These are phyloP conservation scores for Opisthograptis luteolata DNA, from an alignment of 2,888 invertebrate species.

Conservation along the genomic window DNA sequence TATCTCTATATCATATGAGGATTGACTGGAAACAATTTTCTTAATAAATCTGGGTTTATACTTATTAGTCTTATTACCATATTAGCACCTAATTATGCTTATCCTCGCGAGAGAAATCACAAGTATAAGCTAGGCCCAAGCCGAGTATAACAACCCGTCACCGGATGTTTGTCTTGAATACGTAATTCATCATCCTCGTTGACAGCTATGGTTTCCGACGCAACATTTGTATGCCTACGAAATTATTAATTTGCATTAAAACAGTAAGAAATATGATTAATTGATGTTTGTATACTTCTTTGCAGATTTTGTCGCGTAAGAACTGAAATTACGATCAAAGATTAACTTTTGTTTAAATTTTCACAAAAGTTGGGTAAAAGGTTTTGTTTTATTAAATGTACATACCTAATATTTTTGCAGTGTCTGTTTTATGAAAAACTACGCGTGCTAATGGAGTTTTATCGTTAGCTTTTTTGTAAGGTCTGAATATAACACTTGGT, in stretches of 20 bases:
- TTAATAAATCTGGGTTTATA: no score
- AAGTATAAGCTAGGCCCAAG: slow-evolving; percentile 4
- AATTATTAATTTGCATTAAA: slow-evolving; percentile 11
- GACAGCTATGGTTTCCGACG: slow-evolving; percentile 21
- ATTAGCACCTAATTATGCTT: slow-evolving; percentile 12
- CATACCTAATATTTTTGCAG: slow-evolving; percentile 17
- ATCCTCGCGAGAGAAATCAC: slow-evolving; percentile 9
- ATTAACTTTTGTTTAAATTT: slow-evolving; percentile 9
- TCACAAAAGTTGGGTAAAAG: slow-evolving; percentile 12
- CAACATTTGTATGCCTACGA: slow-evolving; percentile 10
- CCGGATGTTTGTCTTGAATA: slow-evolving; percentile 27
- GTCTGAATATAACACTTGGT: not conserved
- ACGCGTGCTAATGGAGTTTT: slow-evolving; percentile 4
- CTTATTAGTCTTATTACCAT: no score
- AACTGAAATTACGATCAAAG: slow-evolving; percentile 19
- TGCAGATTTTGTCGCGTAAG: not conserved
- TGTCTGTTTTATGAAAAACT: slow-evolving; percentile 6
- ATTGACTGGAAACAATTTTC: no score
- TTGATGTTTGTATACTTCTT: not conserved
- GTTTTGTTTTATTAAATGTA: slow-evolving; percentile 13
- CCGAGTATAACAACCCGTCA: slow-evolving; percentile 9
- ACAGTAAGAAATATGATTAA: slow-evolving; percentile 1
- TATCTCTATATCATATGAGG: no score
- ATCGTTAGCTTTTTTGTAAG: not conserved
- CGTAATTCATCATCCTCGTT: slow-evolving; percentile 21